phyloP scores from a whole-genome alignment of 2,888 invertebrate species.

The Druceiella hillmani region DNA sequence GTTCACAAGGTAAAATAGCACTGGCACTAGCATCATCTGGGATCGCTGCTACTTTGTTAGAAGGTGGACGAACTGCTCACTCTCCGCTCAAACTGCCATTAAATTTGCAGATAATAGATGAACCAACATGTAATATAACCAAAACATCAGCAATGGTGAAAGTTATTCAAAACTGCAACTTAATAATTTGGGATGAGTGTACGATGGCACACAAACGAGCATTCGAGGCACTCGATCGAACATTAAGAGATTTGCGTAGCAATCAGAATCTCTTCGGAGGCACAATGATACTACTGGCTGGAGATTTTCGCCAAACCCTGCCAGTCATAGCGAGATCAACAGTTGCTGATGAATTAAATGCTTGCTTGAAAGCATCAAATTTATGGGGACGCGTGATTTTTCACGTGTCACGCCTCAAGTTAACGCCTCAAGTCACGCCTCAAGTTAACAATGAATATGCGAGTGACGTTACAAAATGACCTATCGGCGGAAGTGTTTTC shows the following conservation, averaged over 20 bases:
- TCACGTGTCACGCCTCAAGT: too few relatives aligned
- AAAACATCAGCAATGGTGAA: too few relatives aligned
- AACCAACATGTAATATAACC: too few relatives aligned
- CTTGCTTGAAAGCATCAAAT: constrained; percentile 2
- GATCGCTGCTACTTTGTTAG: constrained; percentile 33
- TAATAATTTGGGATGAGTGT: constrained; percentile 6
- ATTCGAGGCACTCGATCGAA: constrained; percentile 1
- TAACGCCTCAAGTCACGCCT: too few relatives aligned
- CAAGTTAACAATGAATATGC: too few relatives aligned
- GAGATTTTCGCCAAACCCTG: constrained; percentile 2
- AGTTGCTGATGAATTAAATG: constrained; percentile 2
- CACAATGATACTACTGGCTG: constrained; percentile 2
- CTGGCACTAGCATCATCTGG: constrained; percentile 33
- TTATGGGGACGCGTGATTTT: constrained; percentile 3
- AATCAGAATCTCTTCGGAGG: constrained; percentile 3
- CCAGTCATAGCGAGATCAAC: constrained; percentile 1
- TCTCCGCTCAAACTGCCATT: constrained; percentile 26
- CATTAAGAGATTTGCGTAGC: background rate
- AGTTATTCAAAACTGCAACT: too few relatives aligned
- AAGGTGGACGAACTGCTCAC: constrained; percentile 26
- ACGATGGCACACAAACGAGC: constrained; percentile 3
- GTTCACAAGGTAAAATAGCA: constrained; percentile 27
- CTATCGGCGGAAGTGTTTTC: too few relatives aligned
- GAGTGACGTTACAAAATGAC: too few relatives aligned
- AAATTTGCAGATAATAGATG: too few relatives aligned